Evolutionary conservation across 2,797 vertebrate species (phyloP).

Genomic region (Moxostoma hubbsi): DNA sequence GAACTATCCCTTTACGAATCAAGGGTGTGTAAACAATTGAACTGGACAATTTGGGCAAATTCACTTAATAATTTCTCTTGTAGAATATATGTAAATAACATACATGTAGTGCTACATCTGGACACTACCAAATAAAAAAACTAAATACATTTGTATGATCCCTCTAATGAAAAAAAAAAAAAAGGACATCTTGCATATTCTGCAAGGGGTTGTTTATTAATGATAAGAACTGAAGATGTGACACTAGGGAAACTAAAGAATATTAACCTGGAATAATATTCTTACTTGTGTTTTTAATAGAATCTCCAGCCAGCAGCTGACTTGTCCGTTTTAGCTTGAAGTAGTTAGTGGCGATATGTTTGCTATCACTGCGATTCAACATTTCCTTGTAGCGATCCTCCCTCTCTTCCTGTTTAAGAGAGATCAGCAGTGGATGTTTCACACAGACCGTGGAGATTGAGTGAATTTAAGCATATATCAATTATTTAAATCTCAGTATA

Average conservation of each 20-base stretch:
- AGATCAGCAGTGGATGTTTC: constrained; percentile 4
- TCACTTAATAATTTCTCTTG: no score
- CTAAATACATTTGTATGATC: neutral
- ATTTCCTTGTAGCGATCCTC: constrained; percentile 85
- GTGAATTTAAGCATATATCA: no score
- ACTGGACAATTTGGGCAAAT: no score
- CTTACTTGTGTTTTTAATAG: constrained; percentile 53
- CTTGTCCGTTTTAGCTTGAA: constrained; percentile 81
- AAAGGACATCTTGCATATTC: constrained; percentile 22
- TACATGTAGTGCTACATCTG: no score
- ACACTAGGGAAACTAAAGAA: no score
- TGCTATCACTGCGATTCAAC: constrained; percentile 85
- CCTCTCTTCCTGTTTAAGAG: constrained; percentile 70
- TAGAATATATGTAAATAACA: no score
- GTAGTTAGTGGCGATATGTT: constrained; percentile 86
- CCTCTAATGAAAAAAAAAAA: no score
- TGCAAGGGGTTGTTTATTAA: constrained; percentile 20
- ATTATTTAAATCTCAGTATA: no score
- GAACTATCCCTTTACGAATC: no score
- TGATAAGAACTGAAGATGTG: no score
- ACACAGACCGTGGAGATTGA: neutral
- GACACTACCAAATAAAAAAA: neutral
- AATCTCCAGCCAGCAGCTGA: constrained; percentile 76
- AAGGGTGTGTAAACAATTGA: no score
- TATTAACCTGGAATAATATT: constrained; percentile 33